Conservation (phyloP, 2,888 invertebrate species). For the Pteria penguin region DNA sequence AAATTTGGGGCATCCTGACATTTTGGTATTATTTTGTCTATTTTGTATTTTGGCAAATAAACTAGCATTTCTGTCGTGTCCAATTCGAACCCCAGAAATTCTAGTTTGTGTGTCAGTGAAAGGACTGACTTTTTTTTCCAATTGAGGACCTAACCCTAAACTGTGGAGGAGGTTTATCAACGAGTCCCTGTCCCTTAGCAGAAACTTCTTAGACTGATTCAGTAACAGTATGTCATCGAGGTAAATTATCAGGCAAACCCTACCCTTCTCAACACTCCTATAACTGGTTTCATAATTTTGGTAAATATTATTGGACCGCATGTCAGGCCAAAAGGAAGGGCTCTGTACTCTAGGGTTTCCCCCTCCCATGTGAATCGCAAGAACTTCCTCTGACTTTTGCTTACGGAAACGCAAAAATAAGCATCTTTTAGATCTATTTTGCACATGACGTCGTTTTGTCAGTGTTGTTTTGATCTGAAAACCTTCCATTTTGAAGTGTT, state of each 20-base stretch:
- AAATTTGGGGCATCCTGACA: no score
- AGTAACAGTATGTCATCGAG: conserved; percentile 13
- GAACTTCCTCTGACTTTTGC: conserved; percentile 15
- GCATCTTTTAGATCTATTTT: conserved; percentile 31
- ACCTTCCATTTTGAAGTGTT: conserved; percentile 27
- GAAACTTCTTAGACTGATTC: neutral
- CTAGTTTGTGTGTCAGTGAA: no score
- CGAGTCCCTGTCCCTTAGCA: neutral
- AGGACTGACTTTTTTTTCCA: no score
- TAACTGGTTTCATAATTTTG: conserved; percentile 33
- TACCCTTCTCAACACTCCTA: conserved; percentile 12
- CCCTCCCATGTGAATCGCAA: conserved; percentile 4
- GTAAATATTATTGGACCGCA: conserved; percentile 21
- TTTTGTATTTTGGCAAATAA: neutral
- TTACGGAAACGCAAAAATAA: conserved; percentile 9
- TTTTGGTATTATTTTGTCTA: neutral
- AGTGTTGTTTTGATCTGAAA: neutral
- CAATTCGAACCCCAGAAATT: no score
- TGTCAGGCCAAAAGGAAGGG: conserved; percentile 26
- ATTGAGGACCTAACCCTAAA: no score
- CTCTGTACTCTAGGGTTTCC: conserved; percentile 1
- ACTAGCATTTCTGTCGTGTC: no score
- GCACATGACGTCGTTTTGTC: conserved; percentile 13
- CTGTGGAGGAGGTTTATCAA: no score
- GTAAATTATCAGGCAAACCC: conserved; percentile 31